Evolutionary conservation across 2,113 vertebrate species (phyloP).

Genomic region (Nyctereutes procyonoides): DNA sequence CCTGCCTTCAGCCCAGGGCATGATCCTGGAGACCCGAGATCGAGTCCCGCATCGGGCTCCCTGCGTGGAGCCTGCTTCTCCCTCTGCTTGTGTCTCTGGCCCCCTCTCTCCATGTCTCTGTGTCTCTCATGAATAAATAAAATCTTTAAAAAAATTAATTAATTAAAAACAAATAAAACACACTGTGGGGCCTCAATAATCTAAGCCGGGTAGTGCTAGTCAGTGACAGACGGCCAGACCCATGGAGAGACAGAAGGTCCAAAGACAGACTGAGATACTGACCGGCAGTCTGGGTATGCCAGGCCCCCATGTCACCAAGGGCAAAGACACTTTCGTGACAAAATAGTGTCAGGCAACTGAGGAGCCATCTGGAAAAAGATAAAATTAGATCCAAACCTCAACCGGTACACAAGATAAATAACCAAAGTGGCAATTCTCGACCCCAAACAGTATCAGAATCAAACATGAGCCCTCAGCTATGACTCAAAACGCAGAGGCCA

Average conservation of each 20-base stretch:
- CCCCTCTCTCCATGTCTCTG: too few relatives aligned
- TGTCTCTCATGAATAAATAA: too few relatives aligned
- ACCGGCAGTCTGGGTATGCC: background rate
- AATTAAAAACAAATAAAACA: background rate
- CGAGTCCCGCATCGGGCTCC: too few relatives aligned
- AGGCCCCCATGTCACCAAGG: background rate
- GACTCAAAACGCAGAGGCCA: background rate
- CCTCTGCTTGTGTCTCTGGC: too few relatives aligned
- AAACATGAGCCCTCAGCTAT: background rate
- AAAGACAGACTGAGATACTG: background rate
- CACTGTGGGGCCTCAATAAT: background rate
- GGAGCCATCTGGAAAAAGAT: background rate
- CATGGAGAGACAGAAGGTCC: too few relatives aligned
- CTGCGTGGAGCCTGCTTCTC: too few relatives aligned
- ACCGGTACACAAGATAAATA: background rate
- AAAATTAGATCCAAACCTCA: background rate
- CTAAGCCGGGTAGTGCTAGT: background rate
- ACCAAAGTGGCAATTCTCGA: background rate
- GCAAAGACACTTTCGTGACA: background rate
- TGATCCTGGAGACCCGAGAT: too few relatives aligned
- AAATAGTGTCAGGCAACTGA: background rate
- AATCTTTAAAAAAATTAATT: too few relatives aligned
- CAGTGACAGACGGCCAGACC: background rate
- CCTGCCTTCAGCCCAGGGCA: too few relatives aligned
- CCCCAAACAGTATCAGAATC: too few relatives aligned